Base-by-base conservation (phyloP, 2,797 vertebrate genomes). In the Loriculus beryllinus region DNA sequence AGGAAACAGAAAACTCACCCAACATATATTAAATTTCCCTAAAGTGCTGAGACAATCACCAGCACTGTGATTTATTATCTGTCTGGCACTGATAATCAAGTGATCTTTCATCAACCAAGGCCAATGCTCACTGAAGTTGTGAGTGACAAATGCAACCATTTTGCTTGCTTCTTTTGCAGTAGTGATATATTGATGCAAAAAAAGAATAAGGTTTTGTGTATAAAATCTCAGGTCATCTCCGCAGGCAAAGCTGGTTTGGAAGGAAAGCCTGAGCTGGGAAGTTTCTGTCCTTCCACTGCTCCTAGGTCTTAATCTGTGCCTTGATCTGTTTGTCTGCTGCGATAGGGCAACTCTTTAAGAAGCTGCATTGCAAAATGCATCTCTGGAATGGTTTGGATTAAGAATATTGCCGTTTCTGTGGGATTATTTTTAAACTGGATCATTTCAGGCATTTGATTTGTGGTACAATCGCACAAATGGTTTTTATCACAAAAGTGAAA, bases 321-420 rank as follows among this genome's bases (percentile, higher is more conserved):
- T 42, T 48, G 8, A 35, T 25, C 77, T 40, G 42, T 35, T 88
- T 57, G 21, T 60, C 21, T 79, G 59, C 62, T 62, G 25, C 39
- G 0, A 4, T 0, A 39, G 59, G 39, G 47, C 78, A 82, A 1
- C 45, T 35, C 47, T 56, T 51, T 31, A 5, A 75, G 75, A 56
- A 82, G n/a, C 42, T 62, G 68, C 47, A 13, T 14, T 52, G 56
- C n/a, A 20, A 63, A 93, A 84, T 52, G 39, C 39, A 28, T 21
- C 51, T 29, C 52, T 75, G 89, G 57, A n/a, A 59, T 68, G 82
- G n/a, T 78, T 90, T 83, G 82, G 69, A 29, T 89, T 54, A 78
- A 68, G 59, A 65, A 40, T 48, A 56, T 49, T 65, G 48, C 45
- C 31, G 1, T 48, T 90, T 91, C 70, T 65, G 17, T 33, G 65